Evolutionary conservation across 2,888 invertebrate genomes (phyloP), one percentile per base, ranked within the genome.

Genomic region (Merodon equestris): DNA sequence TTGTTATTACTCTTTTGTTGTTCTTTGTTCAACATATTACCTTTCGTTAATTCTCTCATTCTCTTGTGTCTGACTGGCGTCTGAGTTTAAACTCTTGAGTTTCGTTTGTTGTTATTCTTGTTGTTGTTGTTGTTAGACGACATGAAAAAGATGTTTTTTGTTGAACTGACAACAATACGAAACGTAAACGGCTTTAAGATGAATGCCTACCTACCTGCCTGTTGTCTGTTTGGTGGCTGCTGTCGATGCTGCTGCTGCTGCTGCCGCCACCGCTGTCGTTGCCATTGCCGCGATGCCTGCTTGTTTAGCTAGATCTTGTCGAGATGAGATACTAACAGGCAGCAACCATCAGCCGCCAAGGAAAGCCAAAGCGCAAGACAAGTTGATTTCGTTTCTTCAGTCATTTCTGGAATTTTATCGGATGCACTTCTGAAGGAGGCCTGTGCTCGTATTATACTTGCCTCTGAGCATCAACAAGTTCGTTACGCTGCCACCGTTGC

Each of bases 331-430:
- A 63, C 58, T 63, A 60, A 47, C 63, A 57, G 57, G 15, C 63
- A 54, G 19, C 54, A 54, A 57, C 60, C 47, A 67, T 18, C 66
- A 58, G 48, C 63, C 38, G 14, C 27, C 61, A 70, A 79, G 68
- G 63, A 74, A 74, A 79, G 73, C 73, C 68, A 79, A 79, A 68
- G 79, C 79, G 74, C 79, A 79, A 74, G 74, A 70, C 79, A 64
- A 70, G 53, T 79, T 79, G 79, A 68, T 70, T 74, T 79, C 56
- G 74, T 74, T 70, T 74, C 68, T 74, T 79, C 74, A 79, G 79
- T 79, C 79, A 79, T 79, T 79, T 79, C 79, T 79, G 79, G 79
- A 79, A 79, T 79, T 79, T 79, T 74, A 79, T 79, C 79, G 73
- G 56, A 79, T 79, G 79, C 79, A 79, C 79, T 79, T 79, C 79